These are phyloP conservation scores for Criorhina ranunculi DNA, from an alignment of 2,888 invertebrate genomes.

Conservation along the genomic window DNA sequence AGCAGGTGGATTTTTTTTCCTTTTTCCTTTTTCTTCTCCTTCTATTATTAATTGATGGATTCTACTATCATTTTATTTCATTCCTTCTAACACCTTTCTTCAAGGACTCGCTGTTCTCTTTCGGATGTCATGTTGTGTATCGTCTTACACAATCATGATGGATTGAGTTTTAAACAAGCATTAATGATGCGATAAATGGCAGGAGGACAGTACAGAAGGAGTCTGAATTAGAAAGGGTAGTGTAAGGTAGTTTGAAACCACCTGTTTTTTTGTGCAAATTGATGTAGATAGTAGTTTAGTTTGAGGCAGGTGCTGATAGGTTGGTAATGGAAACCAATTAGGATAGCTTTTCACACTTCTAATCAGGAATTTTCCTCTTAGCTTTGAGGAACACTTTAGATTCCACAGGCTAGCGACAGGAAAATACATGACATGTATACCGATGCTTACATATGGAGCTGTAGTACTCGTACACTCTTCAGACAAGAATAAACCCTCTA, in stretches of 20 bases:
- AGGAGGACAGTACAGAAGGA: not conserved
- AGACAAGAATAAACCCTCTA: too few relatives aligned
- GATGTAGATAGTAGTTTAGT: not conserved
- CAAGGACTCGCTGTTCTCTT: too few relatives aligned
- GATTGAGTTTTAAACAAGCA: slow-evolving; percentile 41
- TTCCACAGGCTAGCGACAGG: too few relatives aligned
- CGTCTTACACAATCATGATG: slow-evolving; percentile 45
- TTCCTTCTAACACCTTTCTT: slow-evolving; percentile 33
- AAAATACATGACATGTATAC: too few relatives aligned
- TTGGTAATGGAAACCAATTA: too few relatives aligned
- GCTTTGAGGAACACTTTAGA: too few relatives aligned
- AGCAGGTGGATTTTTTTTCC: slow-evolving; percentile 27
- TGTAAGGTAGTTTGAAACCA: not conserved
- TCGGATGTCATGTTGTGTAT: slow-evolving; percentile 16
- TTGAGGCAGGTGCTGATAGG: not conserved
- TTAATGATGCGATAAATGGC: slow-evolving; percentile 41
- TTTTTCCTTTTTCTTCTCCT: not conserved
- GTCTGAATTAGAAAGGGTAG: not conserved
- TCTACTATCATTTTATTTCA: slow-evolving; percentile 2
- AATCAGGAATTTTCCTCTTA: too few relatives aligned
- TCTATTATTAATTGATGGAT: slow-evolving; percentile 27
- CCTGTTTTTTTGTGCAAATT: slow-evolving; percentile 4
- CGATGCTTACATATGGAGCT: too few relatives aligned
- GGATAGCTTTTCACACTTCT: too few relatives aligned
- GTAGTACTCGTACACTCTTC: too few relatives aligned